These are phyloP conservation scores for Nymphicus hollandicus DNA, from an alignment of 2,113 vertebrate species.

Conservation along the genomic window DNA sequence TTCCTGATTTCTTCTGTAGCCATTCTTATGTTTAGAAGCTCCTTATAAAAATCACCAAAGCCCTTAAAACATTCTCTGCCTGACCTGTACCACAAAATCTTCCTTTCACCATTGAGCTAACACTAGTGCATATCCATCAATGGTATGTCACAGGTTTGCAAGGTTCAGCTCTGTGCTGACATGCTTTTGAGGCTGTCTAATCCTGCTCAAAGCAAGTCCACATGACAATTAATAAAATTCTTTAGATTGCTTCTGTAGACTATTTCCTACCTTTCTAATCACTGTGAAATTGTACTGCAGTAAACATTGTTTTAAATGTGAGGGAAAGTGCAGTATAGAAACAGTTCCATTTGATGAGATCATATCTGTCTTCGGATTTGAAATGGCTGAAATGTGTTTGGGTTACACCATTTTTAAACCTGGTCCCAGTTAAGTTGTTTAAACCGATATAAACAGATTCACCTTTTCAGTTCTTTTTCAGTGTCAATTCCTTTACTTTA, in stretches of 20 bases:
- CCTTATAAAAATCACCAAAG: not conserved
- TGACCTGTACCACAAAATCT: not conserved
- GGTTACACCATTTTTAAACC: not conserved
- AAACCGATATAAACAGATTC: not conserved
- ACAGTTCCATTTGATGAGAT: not conserved
- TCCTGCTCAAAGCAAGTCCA: not conserved
- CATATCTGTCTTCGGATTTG: not conserved
- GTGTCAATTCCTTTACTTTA: not conserved
- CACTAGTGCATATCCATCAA: not conserved
- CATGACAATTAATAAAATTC: not conserved
- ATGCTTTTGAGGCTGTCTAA: not conserved
- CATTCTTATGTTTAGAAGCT: not conserved
- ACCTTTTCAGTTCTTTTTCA: not conserved
- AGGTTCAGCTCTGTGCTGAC: not conserved
- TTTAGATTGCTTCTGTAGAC: not conserved
- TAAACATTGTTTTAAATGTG: not conserved
- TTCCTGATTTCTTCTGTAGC: not conserved
- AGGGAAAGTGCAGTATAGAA: not conserved
- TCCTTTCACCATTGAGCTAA: not conserved
- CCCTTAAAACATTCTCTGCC: not conserved
- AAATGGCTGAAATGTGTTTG: not conserved
- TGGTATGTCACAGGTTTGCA: not conserved
- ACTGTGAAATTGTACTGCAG: not conserved
- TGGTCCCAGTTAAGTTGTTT: not conserved
- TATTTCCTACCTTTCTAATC: not conserved